Conservation (phyloP, 2,113 vertebrate species). For the Mustela nigripes region DNA sequence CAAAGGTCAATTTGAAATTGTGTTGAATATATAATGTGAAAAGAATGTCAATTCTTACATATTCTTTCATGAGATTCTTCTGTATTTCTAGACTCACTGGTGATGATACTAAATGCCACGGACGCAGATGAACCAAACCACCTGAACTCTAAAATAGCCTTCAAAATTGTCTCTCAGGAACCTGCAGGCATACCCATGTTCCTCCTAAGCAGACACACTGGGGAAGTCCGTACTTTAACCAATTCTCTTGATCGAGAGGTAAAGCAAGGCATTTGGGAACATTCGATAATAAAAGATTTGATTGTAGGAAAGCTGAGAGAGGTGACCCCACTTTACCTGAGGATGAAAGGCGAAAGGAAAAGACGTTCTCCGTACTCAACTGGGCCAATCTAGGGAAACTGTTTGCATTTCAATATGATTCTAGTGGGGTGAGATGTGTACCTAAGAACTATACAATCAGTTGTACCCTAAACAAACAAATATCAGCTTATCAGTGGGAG, state of each 20-base stretch:
- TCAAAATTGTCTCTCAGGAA: slow-evolving; percentile 89
- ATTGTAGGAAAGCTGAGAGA: background rate
- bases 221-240: slow-evolving; percentile 88
- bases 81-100: slow-evolving; percentile 89
- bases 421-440: background rate
- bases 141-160: slow-evolving; percentile 88
- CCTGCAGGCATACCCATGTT: slow-evolving; percentile 90
- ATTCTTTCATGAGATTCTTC: background rate
- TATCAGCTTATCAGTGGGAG: background rate
- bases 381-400: background rate
- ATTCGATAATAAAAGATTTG: background rate
- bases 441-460: background rate
- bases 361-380: background rate
- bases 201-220: slow-evolving; percentile 89
- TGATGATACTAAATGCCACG: slow-evolving; percentile 93
- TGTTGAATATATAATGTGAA: slow-evolving; percentile 10
- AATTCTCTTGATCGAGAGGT: slow-evolving; percentile 96
- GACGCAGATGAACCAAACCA: slow-evolving; percentile 92
- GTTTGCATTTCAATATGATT: background rate
- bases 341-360: background rate
- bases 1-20: background rate
- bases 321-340: background rate
- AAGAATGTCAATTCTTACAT: background rate
- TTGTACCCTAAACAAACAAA: background rate
- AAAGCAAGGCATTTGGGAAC: slow-evolving; percentile 63